Base-by-base conservation (phyloP, 2,888 invertebrate species). In the Eledona agricola region DNA sequence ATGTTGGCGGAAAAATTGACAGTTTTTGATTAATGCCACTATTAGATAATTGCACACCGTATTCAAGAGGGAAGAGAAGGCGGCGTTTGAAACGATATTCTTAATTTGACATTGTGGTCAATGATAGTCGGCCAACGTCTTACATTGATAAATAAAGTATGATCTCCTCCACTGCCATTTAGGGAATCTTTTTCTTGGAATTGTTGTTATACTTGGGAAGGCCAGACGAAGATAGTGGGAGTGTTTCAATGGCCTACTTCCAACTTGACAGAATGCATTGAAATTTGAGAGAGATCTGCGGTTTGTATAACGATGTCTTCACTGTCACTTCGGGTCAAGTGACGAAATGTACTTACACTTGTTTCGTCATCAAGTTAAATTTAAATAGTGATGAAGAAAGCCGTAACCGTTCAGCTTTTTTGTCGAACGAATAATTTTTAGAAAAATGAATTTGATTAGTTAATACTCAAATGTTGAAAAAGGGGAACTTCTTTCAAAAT, bases 221-320 rank as follows among this genome's bases (percentile, higher is more conserved):
- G 42, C 26, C 38, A 9, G 4, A 5, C 29, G 10, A 13, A 28
- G 20, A 25, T 38, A 38, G 38, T 38, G 17, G 38, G 25, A 25
- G 38, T 35, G 26, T 42, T 42, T 28, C 42, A 42, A 42, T 42
- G 42, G 42, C 42, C 42, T 42, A 42, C 42, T 42, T 42, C 40
- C 28, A 42, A 10, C 42, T 29, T 3, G n/a, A 13, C 17, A 10
- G 25, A 38, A 23, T 38, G 23, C 22, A n/a, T 25, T 13, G 15
- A n/a, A 2, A 20, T 15, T 11, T 35, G n/a, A n/a, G n/a, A n/a
- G n/a, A n/a, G n/a, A n/a, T 17, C 22, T 19, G 20, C 13, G 19
- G 10, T 35, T 34, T 35, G 13, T 22, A 23, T 35, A 35, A 35
- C 12, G 25, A 38, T n/a, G 5, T 25, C 13, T 7, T 9, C 9